These are phyloP conservation scores for Ctenopoma kingsleyae DNA, from an alignment of 2,797 vertebrate genomes.

Conservation along the genomic window DNA sequence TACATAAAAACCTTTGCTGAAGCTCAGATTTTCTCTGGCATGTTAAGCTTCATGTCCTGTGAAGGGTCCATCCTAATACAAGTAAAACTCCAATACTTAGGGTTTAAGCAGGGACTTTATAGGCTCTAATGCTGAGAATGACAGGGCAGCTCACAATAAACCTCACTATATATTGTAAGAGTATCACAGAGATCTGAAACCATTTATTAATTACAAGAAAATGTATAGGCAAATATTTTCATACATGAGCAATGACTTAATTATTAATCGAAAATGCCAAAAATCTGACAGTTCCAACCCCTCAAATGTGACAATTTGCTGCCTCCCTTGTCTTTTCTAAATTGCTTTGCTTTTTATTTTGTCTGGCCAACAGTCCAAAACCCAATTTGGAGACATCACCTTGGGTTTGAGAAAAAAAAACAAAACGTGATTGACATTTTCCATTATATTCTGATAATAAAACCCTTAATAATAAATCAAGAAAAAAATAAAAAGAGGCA, in stretches of 20 bases:
- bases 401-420: not conserved
- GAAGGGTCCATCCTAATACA: not conserved
- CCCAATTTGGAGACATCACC: not conserved
- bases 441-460: not conserved
- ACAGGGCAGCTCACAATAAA: too few relatives aligned
- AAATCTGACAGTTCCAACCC: not conserved
- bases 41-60: not conserved
- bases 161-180: not conserved
- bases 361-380: not conserved
- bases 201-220: not conserved
- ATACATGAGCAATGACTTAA: not conserved
- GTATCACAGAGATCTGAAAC: not conserved
- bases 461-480: not conserved
- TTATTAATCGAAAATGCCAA: not conserved
- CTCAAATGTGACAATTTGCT: not conserved
- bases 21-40: not conserved
- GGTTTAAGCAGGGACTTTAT: not conserved
- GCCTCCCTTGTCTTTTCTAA: not conserved
- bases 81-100: not conserved
- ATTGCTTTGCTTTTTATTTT: not conserved
- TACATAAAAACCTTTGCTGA: slow-evolving; percentile 21
- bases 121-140: not conserved
- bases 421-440: not conserved
- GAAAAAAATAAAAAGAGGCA: not conserved
- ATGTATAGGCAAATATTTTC: too few relatives aligned